Evolutionary conservation across 2,888 invertebrate species (phyloP), one percentile per base, ranked within the genome.

Genomic region (Apamea sordens): DNA sequence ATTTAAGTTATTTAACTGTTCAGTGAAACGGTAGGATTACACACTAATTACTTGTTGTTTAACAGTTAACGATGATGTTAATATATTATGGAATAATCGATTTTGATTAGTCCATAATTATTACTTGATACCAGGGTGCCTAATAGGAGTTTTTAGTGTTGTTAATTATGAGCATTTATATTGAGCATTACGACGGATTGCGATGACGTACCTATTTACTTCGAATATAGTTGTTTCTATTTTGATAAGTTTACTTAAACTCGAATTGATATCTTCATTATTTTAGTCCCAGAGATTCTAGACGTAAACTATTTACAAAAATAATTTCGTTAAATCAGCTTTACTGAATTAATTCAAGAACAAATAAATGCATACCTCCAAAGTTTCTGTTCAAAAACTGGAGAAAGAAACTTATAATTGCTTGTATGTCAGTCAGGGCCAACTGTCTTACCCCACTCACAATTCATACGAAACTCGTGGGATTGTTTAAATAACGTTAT

Each of bases 341-440:
- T 50, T 36, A 24, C 18, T 50, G 36, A 63, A 47, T 78, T 53
- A 41, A 67, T 63, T 63, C 28, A 85, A 82, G 41, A 75, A 44
- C 56, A 79, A 79, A 73, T 68, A 56, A 56, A 36, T 59, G 32
- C 50, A 59, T 78, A n/a, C 21, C 61, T 79, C 0, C 24, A 79
- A 56, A 72, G 24, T 50, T 71, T 80, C 10, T 50, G 76, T 72
- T 44, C 41, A 56, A 44, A 73, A 69, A 71, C 44, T 53, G 82
- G 76, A 84, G 84, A 82, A 87, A 84, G 67, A 81, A 69, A 70
- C 56, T 61, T 82, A 56, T 69, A 47, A 79, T 65, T 61, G 67
- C 65, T 41, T 75, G 80, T 82, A 89, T 86, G 85, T 88, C 88
- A 78, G 87, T 90, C 86, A 91, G 79, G 84, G 87, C 64, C 88